Evolutionary conservation across 2,113 vertebrate species (phyloP).

Genomic region (Scophthalmus maximus): DNA sequence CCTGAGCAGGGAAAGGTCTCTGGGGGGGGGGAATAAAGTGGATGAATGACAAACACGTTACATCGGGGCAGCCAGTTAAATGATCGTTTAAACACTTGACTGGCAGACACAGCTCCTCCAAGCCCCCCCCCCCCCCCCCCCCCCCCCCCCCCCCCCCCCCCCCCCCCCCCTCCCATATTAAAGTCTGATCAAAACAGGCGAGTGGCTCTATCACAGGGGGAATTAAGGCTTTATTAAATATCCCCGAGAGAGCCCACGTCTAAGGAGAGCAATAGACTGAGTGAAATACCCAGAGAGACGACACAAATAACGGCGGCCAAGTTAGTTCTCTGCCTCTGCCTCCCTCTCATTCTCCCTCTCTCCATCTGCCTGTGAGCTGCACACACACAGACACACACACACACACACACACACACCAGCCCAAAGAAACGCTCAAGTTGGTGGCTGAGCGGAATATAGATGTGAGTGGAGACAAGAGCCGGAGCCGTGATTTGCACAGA

Average conservation of each 20-base stretch:
- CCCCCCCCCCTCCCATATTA: conserved; percentile 36
- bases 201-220: conserved; percentile 42
- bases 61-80: background rate
- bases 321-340: conserved; percentile 40
- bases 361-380: conserved; percentile 38
- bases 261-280: conserved; percentile 13
- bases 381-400: conserved; percentile 22
- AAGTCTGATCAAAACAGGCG: conserved; percentile 60
- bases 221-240: conserved; percentile 68
- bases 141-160: conserved; percentile 20
- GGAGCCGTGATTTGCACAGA: conserved; percentile 72
- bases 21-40: too few relatives aligned
- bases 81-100: conserved; percentile 19
- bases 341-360: conserved; percentile 1
- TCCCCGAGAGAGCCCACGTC: conserved; percentile 45
- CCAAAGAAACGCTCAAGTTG: conserved; percentile 83
- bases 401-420: conserved; percentile 44
- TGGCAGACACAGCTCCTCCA: conserved; percentile 62
- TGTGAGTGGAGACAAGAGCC: conserved; percentile 76
- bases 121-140: conserved; percentile 14
- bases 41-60: too few relatives aligned
- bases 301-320: conserved; percentile 61
- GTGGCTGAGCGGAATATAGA: conserved; percentile 86
- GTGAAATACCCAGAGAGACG: conserved; percentile 38
- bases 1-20: too few relatives aligned